phyloP scores from a whole-genome alignment of 1,140 invertebrate species.

The Ceratina calcarata region DNA sequence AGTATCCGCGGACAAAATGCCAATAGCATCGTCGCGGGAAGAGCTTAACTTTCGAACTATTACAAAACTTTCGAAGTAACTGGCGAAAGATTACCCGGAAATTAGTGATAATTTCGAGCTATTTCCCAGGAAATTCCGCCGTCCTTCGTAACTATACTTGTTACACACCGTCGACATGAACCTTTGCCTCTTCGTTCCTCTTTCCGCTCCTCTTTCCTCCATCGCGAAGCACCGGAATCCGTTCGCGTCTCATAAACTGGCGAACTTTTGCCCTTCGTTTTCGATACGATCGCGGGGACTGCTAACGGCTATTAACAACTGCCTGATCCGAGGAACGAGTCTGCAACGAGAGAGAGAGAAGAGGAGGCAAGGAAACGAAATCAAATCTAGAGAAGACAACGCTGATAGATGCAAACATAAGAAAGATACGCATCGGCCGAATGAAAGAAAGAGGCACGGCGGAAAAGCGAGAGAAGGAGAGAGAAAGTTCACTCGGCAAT shows the following conservation, averaged over 20 bases:
- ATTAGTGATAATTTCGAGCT: constrained; percentile 50
- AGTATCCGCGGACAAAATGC: constrained; percentile 34
- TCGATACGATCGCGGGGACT: constrained; percentile 26
- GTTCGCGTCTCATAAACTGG: constrained; percentile 1
- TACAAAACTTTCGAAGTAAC: constrained; percentile 45
- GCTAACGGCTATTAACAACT: constrained; percentile 24
- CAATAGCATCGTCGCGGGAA: constrained; percentile 11
- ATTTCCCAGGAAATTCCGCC: constrained; percentile 37
- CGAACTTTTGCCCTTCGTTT: constrained; percentile 36
- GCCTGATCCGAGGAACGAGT: not conserved
- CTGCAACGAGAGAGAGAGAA: no score
- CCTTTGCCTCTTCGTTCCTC: not conserved
- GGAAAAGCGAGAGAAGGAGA: constrained; percentile 19
- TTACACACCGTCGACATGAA: constrained; percentile 29
- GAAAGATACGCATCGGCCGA: not conserved
- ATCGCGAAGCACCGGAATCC: constrained; percentile 19
- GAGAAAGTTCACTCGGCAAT: constrained; percentile 64
- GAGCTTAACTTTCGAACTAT: constrained; percentile 43
- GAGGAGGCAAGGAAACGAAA: not conserved
- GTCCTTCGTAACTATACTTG: constrained; percentile 33
- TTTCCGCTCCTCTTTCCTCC: no score
- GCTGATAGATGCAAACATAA: not conserved
- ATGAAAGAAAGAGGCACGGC: not conserved
- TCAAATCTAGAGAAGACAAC: not conserved
- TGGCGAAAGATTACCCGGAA: constrained; percentile 46